Percentiles rank a stretch among this genome's conserved stretches.
These are phyloP conservation scores for Tolypeutes matacus DNA, from an alignment of 2,797 vertebrate species.

Conservation along the genomic window DNA sequence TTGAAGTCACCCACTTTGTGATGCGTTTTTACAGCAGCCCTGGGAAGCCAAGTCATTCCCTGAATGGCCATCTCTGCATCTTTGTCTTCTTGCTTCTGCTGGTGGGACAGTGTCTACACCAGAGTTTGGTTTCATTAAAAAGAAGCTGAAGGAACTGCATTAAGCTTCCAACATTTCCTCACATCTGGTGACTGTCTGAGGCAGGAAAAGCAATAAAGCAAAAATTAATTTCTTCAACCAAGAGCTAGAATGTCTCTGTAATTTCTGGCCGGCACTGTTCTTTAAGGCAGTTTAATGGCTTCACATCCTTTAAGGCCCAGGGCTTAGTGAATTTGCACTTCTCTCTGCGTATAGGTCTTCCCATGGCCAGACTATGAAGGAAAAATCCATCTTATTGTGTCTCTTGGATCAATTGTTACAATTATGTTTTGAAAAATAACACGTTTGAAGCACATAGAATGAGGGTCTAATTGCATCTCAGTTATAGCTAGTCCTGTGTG, in stretches of 20 bases:
- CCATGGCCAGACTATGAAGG: not conserved
- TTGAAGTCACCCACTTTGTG: no score
- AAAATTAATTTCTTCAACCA: not conserved
- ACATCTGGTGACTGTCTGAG: not conserved
- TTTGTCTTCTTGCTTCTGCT: not conserved
- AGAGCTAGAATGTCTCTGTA: not conserved
- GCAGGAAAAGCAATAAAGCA: fast-evolving
- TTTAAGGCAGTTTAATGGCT: not conserved
- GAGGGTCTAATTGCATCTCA: not conserved
- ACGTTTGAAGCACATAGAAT: not conserved
- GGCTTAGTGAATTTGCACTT: not conserved
- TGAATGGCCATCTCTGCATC: fast-evolving
- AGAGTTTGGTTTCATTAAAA: not conserved
- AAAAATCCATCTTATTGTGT: constrained; percentile 10
- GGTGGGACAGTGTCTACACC: not conserved
- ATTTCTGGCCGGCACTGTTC: not conserved
- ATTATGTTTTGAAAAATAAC: constrained; percentile 20
- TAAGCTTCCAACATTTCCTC: not conserved
- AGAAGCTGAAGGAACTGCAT: not conserved
- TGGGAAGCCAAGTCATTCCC: no score
- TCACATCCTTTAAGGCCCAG: not conserved
- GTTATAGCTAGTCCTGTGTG: not conserved
- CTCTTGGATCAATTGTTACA: constrained; percentile 49
- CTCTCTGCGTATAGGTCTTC: constrained; percentile 15
- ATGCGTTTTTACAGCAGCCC: no score